These are phyloP conservation scores for Nomada lathburiana DNA, from an alignment of 2,888 invertebrate genomes.

Conservation along the genomic window DNA sequence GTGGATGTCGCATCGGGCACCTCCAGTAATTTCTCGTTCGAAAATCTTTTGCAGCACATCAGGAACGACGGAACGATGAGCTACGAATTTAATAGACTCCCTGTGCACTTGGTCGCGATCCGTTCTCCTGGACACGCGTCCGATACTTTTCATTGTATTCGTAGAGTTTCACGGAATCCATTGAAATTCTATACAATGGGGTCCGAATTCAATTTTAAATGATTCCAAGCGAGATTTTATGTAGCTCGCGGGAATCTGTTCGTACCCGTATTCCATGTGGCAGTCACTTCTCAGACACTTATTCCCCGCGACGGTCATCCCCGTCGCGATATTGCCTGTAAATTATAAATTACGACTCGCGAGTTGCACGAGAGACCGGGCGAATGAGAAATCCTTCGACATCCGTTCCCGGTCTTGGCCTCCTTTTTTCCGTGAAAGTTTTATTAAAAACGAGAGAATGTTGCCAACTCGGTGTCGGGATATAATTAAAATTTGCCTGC, in stretches of 20 bases:
- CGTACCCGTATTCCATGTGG: too few species aligned
- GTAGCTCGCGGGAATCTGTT: too few species aligned
- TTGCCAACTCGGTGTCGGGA: conserved; percentile 65
- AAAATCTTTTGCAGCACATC: conserved; percentile 35
- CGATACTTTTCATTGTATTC: conserved; percentile 39
- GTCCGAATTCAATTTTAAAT: too few species aligned
- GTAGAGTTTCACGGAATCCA: not conserved
- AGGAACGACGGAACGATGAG: conserved; percentile 27
- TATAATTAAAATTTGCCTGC: conserved; percentile 70
- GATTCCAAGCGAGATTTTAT: too few species aligned
- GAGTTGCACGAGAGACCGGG: not conserved
- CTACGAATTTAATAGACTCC: conserved; percentile 44
- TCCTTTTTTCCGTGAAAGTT: conserved; percentile 52
- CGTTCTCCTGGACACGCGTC: conserved; percentile 30
- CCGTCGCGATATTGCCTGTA: not conserved
- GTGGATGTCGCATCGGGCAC: not conserved
- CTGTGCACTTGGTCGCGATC: conserved; percentile 27
- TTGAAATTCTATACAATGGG: not conserved
- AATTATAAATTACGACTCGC: conserved; percentile 25
- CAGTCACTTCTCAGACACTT: not conserved
- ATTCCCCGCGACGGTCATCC: not conserved
- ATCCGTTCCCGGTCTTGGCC: not conserved
- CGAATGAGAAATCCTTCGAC: conserved; percentile 2
- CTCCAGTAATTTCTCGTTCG: conserved; percentile 10
- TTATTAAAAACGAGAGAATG: conserved; percentile 66